A percentile compares a stretch with the other conserved stretches of the same genome.
Evolutionary conservation across 2,113 vertebrate genomes (phyloP).

Genomic region (Anarrhichthys ocellatus): DNA sequence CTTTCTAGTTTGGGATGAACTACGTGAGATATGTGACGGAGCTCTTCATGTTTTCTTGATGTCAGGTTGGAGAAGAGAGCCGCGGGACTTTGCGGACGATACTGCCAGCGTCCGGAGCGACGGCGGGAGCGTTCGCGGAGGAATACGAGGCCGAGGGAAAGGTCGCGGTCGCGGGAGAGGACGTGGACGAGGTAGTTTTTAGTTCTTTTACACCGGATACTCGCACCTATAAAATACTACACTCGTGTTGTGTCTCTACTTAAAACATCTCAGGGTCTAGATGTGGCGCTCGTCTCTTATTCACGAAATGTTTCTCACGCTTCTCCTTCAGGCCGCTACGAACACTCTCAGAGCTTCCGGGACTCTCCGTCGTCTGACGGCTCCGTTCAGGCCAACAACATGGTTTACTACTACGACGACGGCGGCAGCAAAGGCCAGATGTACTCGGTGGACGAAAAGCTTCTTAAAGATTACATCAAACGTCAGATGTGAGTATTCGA

Average conservation of each 20-base stretch:
- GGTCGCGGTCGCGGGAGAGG: constrained; percentile 91
- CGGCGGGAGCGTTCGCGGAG: constrained; percentile 83
- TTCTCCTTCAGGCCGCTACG: constrained; percentile 86
- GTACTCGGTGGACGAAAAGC: constrained; percentile 92
- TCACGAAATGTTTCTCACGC: not conserved
- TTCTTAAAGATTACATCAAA: constrained; percentile 97
- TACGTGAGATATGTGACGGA: no score
- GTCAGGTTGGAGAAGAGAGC: constrained; percentile 90
- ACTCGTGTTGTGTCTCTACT: no score
- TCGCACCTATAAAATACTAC: no score
- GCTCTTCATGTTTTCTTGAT: not conserved
- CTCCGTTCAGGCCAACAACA: constrained; percentile 80
- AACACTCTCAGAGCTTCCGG: constrained; percentile 86
- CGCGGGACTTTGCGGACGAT: constrained; percentile 88
- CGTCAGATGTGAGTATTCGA: constrained; percentile 91
- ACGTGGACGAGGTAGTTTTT: constrained; percentile 83
- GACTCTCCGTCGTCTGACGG: constrained; percentile 85
- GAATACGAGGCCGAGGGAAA: constrained; percentile 86
- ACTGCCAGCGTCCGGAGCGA: constrained; percentile 88
- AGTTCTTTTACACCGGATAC: not conserved
- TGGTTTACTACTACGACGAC: constrained; percentile 96
- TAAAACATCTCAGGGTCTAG: no score
- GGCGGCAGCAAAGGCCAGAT: constrained; percentile 91
- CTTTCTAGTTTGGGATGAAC: no score
- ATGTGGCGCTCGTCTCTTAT: no score